Evolutionary conservation across 35 echinoderm and acorn worm species (phyloP), one percentile per base, ranked within the genome.

Genomic region (Diadema setosum): DNA sequence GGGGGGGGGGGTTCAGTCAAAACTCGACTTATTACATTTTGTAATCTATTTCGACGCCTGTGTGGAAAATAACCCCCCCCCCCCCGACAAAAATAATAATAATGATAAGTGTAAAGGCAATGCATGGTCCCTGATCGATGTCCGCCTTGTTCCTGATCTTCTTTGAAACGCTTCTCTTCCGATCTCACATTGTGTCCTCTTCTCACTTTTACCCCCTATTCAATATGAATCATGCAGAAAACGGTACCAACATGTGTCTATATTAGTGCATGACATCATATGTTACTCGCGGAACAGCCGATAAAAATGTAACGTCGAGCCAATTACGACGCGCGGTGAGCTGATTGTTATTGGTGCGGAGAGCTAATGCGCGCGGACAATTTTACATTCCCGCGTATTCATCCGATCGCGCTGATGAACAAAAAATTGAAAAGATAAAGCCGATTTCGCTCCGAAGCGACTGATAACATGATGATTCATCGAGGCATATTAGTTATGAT

Each of bases 391-490:
- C 29, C 63, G 21, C 37, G 27, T 67, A 67, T 67, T 67, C 37
- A n/a, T 67, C 24, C 37, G 63, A 67, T 67, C 63, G 37, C 0
- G 2, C 24, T 67, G 63, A 67, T 67, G 25, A 67, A 29, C 29
- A 16, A 67, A 67, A 67, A 67, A 67, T 67, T 67, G 30, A 18
- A 16, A 34, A 67, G 63, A 67, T 67, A 67, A 33, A 34, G 63
- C 63, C 30, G 63, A 67, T 67, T 67, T 67, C 63, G 27, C 37
- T 26, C 29, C 14, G 63, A 67, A 67, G 26, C 27, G 3, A 33
- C 27, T 67, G 37, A 67, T 67, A 67, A 67, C 30, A 67, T 67
- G 63, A 67, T 67, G 63, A 67, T 67, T 67, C 63, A 67, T 67
- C 63, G 63, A 33, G 37, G 26, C 63, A 34, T 67, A 67, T 67